Base-by-base conservation (phyloP, 1,140 invertebrate genomes). In the Manduca sexta region DNA sequence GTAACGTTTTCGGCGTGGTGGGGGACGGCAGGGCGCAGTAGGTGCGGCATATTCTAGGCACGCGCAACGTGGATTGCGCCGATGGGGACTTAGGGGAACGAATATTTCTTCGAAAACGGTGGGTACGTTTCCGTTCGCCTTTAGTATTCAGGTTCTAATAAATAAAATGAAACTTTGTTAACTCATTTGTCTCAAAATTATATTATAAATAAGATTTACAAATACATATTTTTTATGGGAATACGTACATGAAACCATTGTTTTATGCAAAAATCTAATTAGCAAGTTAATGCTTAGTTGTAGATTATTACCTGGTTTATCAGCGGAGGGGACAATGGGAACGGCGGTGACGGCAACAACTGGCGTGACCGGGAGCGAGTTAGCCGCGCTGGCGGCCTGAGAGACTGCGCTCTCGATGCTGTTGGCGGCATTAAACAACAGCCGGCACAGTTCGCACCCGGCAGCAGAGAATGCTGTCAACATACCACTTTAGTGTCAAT, bases 381-480 rank as follows among this genome's bases (percentile, higher is more conserved):
- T 18, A 29, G 41, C 43, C 15, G 49, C 50, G 44, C 11, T 33
- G 17, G 65, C 56, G n/a, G 80, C 77, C 37, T 84, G 76, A 10
- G 65, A 66, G 34, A 77, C 56, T n/a, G 78, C 80, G 62, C 74
- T 79, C 39, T 77, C 64, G 70, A 84, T 84, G 59, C 71, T 68
- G 57, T 61, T 71, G 17, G 74, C 67, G 17, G 80, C 78, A 49
- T 68, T 73, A 57, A 67, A 69, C 38, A 84, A 52, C 47, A 82
- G 56, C 17, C 64, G 53, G 51, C 76, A 79, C 17, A 84, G 47
- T 18, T 71, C 49, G 44, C 76, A 80, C 1, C 43, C 38, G 5
- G 46, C 8, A n/a, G 67, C 55, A 17, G 75, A 60, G 4, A 64
- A 58, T 15, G 65, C 80, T 83, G 42, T 26, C 13, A 6, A 35